Base-by-base conservation (phyloP, 2,888 invertebrate genomes). In the Lobophora halterata region DNA sequence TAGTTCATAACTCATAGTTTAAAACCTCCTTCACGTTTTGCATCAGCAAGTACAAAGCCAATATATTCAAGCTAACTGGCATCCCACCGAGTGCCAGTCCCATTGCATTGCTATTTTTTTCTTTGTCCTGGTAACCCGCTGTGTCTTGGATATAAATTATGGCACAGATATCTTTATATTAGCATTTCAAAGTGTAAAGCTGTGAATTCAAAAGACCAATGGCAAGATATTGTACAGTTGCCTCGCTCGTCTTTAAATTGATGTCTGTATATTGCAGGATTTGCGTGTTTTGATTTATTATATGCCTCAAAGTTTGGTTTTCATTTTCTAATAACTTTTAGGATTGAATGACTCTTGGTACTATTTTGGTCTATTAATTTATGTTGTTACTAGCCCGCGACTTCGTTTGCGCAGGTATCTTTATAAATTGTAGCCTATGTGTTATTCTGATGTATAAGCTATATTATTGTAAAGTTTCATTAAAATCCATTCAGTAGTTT, bases 71-170 rank as follows among this genome's bases (percentile, higher is more conserved):
- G 47, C 46, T 43, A 58, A 55, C 51, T 49, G 60, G 50, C 55
- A 28, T 49, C 64, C 64, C 48, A 46, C 59, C 43, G 62, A 30
- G 60, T 43, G 25, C 40, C 34, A 45, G 49, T 37, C 38, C 40
- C 31, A 44, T 31, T 40, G 41, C 44, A 25, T 47, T 55, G 27
- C 36, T 49, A 54, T 55, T 55, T 56, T 55, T 48, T 47, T 51
- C 37, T 51, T 47, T 49, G 45, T 43, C 23, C 25, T 29, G 35
- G 41, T 44, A 65, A 71, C 79, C 73, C 71, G 78, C 77, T 76
- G 77, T 31, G 76, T 54, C 37, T 55, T 45, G 49, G 54, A 58
- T 59, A 56, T 72, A 65, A 75, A 55, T 65, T 65, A 72, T 64
- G 51, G 60, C 48, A 40, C 47, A 47, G 49, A 54, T 67, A 65